phyloP scores from a whole-genome alignment of 1,140 invertebrate species.

The Drosophila nigrodunni region DNA sequence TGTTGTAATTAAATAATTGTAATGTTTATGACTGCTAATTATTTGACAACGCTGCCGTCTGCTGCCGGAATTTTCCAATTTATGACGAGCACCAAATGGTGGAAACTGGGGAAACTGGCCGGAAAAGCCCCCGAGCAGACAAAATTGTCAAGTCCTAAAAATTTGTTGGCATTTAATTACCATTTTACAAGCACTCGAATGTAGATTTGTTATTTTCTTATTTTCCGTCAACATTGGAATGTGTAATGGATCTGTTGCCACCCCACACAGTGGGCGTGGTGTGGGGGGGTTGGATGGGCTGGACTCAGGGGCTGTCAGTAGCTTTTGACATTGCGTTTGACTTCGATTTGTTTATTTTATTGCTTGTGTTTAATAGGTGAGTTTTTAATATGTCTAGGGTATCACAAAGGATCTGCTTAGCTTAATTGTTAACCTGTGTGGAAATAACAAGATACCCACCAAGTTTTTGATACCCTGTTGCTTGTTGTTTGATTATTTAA shows the following conservation, averaged over 20 bases:
- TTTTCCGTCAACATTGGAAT: conserved; percentile 22
- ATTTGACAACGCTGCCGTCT: conserved; percentile 24
- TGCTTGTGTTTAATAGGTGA: conserved; percentile 40
- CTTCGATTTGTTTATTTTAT: conserved; percentile 49
- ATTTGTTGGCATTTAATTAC: conserved; percentile 49
- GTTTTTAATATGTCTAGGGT: background rate
- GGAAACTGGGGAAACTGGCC: background rate
- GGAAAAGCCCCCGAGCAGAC: background rate
- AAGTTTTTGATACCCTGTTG: too few species aligned
- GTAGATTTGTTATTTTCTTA: conserved; percentile 50
- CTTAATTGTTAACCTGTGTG: too few species aligned
- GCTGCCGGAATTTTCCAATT: conserved; percentile 34
- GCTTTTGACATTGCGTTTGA: conserved; percentile 20
- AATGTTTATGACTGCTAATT: conserved; percentile 37
- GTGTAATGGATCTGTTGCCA: conserved; percentile 20
- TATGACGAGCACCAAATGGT: conserved; percentile 12
- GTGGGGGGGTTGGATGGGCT: background rate
- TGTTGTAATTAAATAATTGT: conserved; percentile 36
- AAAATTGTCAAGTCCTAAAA: conserved; percentile 15
- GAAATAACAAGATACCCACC: too few species aligned
- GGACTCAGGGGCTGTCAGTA: too few species aligned
- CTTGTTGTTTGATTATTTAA: too few species aligned
- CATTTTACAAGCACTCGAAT: conserved; percentile 44
- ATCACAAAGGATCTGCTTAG: too few species aligned
- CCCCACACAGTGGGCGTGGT: background rate